Conservation (phyloP, 2,113 vertebrate genomes). For the Dasyprocta punctata region DNA sequence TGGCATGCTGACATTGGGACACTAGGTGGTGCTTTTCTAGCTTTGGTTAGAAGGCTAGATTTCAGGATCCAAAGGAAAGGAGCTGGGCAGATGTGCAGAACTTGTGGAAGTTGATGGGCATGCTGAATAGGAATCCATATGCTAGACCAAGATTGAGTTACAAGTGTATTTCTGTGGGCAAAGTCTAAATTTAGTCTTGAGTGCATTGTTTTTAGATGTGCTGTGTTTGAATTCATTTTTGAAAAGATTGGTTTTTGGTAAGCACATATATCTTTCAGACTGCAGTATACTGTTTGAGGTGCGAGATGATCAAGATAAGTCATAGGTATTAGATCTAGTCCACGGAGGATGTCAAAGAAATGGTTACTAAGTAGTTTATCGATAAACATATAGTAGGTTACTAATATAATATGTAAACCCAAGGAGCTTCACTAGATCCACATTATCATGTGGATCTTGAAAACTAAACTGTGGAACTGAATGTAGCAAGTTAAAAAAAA, state of each 20-base stretch:
- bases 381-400: not conserved
- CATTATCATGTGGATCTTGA: not conserved
- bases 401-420: not conserved
- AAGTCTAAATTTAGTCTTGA: not conserved
- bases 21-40: not conserved
- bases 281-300: not conserved
- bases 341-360: not conserved
- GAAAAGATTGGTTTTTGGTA: not conserved
- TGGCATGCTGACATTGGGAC: not conserved
- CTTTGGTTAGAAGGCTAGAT: not conserved
- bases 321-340: not conserved
- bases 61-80: not conserved
- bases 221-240: not conserved
- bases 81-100: not conserved
- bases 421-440: not conserved
- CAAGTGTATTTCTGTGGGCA: not conserved
- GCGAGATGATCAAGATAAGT: not conserved
- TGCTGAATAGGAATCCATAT: not conserved
- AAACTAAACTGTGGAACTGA: not conserved
- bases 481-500: not conserved
- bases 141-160: not conserved
- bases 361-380: not conserved
- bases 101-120: not conserved
- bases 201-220: not conserved
- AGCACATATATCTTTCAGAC: not conserved